phyloP scores from a whole-genome alignment of 2,888 invertebrate genomes.

The Diabrotica balteata region DNA sequence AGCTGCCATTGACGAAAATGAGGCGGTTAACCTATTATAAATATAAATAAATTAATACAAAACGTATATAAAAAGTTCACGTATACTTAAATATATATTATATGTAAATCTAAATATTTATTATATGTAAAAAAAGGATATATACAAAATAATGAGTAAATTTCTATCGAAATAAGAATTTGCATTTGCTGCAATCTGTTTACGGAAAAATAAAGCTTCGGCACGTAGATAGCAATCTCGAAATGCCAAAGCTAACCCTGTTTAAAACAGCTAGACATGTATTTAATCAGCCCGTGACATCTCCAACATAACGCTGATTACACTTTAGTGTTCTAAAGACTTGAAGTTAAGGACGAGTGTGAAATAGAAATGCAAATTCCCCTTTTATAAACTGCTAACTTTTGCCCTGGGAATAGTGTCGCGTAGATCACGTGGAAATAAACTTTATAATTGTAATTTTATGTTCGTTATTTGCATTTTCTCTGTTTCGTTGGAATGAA shows the following conservation, averaged over 20 bases:
- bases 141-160: too few species aligned
- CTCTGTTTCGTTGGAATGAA: background rate
- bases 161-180: too few species aligned
- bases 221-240: conserved; percentile 9
- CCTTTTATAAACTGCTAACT: conserved; percentile 13
- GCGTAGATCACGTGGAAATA: conserved; percentile 5
- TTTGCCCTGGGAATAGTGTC: conserved; percentile 4
- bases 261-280: conserved; percentile 13
- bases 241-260: conserved; percentile 1
- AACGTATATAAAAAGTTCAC: too few species aligned
- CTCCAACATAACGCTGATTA: conserved; percentile 14
- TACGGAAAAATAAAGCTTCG: background rate
- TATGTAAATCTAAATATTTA: too few species aligned
- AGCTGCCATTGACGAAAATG: too few species aligned
- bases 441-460: conserved; percentile 2
- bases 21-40: too few species aligned
- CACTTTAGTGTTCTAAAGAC: conserved; percentile 11
- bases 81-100: too few species aligned
- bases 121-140: too few species aligned
- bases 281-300: conserved; percentile 15
- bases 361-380: conserved; percentile 14
- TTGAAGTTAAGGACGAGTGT: conserved; percentile 2
- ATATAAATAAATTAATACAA: too few species aligned
- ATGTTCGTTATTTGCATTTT: conserved; percentile 1
- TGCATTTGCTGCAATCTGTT: too few species aligned